These are phyloP conservation scores for Vicugna pacos DNA, from an alignment of 2,113 vertebrate genomes.

Conservation along the genomic window DNA sequence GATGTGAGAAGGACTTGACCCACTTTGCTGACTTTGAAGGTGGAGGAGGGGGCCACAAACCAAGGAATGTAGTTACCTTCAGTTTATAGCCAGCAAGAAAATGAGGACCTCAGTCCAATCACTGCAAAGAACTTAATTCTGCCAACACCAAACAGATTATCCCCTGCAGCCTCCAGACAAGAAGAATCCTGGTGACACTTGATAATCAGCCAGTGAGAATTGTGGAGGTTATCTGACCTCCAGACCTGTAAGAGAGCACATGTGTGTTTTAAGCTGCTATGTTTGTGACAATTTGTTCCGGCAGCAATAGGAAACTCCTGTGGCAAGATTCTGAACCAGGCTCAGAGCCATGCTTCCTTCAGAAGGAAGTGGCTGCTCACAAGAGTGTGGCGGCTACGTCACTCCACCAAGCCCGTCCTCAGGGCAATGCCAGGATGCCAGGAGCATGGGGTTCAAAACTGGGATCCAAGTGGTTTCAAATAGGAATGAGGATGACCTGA, in stretches of 20 bases:
- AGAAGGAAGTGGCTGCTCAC: background rate
- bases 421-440: background rate
- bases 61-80: background rate
- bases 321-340: conserved; percentile 11
- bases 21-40: background rate
- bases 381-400: background rate
- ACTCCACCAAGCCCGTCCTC: background rate
- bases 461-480: background rate
- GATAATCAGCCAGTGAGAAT: background rate
- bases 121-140: background rate
- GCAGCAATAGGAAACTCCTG: background rate
- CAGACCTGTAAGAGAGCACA: background rate
- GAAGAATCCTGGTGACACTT: background rate
- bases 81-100: conserved; percentile 39
- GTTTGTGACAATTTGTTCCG: conserved; percentile 10
- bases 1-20: background rate
- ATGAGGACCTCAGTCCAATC: background rate
- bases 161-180: background rate
- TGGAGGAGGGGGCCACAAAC: background rate
- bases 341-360: background rate
- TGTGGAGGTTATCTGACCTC: background rate
- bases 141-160: background rate
- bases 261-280: background rate
- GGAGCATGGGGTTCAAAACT: background rate
- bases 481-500: background rate